A percentile compares a stretch with the other conserved stretches of the same genome.
Evolutionary conservation across 2,113 vertebrate genomes (phyloP).

Genomic region (Leptobrachium ailaonicum): DNA sequence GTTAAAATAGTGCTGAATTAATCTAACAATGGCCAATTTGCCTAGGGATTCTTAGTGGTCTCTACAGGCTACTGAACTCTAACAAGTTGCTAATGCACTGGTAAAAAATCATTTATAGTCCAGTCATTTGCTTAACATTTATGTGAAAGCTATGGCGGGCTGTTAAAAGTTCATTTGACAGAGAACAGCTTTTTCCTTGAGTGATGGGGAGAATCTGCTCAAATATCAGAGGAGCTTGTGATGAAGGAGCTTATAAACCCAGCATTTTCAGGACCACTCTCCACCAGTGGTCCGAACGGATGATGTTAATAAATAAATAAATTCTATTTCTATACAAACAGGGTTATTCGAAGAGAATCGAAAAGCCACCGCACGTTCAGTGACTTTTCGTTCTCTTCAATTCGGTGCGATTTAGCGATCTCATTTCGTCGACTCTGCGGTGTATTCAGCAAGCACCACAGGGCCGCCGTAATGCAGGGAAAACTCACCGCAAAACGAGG

Average conservation of each 20-base stretch:
- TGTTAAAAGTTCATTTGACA: conserved; percentile 61
- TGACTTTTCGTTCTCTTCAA: no score
- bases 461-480: no score
- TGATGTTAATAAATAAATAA: no score
- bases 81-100: conserved; percentile 70
- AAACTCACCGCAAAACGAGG: no score
- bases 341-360: no score
- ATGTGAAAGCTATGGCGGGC: conserved; percentile 61
- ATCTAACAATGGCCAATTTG: conserved; percentile 80
- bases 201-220: conserved; percentile 52
- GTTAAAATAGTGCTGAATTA: conserved; percentile 78
- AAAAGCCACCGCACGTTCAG: no score
- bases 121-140: conserved; percentile 74
- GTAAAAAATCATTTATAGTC: conserved; percentile 72
- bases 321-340: no score
- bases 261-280: background rate
- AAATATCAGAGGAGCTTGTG: background rate
- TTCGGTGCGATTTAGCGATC: no score
- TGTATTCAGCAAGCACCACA: no score
- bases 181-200: conserved; percentile 56
- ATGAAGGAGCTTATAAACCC: background rate
- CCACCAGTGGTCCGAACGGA: background rate
- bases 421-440: no score
- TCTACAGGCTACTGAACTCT: conserved; percentile 79
- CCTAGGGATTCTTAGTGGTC: conserved; percentile 79